These are phyloP conservation scores for Amphipyra berbera DNA, from an alignment of 2,888 invertebrate genomes.

Conservation along the genomic window DNA sequence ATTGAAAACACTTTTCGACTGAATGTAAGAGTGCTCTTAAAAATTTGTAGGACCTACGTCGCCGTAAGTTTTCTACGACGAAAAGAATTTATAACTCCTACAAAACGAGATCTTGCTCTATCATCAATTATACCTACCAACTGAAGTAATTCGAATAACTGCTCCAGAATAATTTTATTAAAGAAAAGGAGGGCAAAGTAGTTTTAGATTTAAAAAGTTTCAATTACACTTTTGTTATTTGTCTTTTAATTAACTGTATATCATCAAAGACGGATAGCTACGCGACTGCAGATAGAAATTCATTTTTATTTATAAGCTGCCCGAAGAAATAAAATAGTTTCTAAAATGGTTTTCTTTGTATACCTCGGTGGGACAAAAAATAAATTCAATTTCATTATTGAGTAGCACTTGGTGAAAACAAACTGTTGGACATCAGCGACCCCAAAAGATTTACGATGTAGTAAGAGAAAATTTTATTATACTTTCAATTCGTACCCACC, in stretches of 20 bases:
- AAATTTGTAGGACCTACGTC: conserved; percentile 61
- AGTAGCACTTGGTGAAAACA: conserved; percentile 65
- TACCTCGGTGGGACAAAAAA: conserved; percentile 25
- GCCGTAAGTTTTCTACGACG: conserved; percentile 63
- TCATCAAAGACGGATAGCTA: conserved; percentile 8
- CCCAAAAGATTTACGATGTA: conserved; percentile 78
- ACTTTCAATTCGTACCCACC: conserved; percentile 74
- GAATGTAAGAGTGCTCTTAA: conserved; percentile 64
- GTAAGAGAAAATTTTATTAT: conserved; percentile 77
- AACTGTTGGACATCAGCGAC: conserved; percentile 71
- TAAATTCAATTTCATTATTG: conserved; percentile 57
- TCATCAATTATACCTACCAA: conserved; percentile 60
- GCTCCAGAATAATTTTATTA: conserved; percentile 24
- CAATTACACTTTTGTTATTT: conserved; percentile 9
- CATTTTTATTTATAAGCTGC: conserved; percentile 16
- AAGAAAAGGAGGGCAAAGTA: conserved; percentile 7
- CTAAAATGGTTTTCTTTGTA: conserved; percentile 18
- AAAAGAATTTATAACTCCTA: conserved; percentile 67
- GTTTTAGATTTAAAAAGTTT: conserved; percentile 16
- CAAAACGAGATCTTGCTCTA: conserved; percentile 59
- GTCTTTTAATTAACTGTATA: conserved; percentile 27
- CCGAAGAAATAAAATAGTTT: conserved; percentile 10
- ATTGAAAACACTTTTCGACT: conserved; percentile 62
- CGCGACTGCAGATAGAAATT: conserved; percentile 4
- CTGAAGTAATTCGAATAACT: conserved; percentile 32